A percentile compares a stretch with the other conserved stretches of the same genome.
Evolutionary conservation across 2,888 invertebrate genomes (phyloP).

Genomic region (Cryptus viduatorius): DNA sequence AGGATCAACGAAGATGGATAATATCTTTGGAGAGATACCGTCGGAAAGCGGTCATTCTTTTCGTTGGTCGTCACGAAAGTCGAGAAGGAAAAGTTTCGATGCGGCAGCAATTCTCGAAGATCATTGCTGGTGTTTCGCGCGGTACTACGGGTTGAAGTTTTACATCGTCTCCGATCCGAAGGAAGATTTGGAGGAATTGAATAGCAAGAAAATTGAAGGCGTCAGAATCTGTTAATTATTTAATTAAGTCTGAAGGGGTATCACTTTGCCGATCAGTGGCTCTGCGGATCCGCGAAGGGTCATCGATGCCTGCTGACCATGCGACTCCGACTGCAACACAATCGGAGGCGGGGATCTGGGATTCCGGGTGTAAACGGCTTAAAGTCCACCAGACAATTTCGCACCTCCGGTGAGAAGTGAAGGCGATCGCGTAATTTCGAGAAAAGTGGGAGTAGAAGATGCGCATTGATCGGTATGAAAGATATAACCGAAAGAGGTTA

Average conservation of each 20-base stretch:
- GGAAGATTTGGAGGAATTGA: conserved; percentile 56
- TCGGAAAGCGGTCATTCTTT: conserved; percentile 20
- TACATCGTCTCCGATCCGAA: conserved; percentile 44
- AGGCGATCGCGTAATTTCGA: conserved; percentile 23
- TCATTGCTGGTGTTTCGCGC: not conserved
- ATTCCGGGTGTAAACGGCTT: conserved; percentile 51
- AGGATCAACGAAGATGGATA: conserved; percentile 23
- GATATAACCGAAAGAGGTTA: not conserved
- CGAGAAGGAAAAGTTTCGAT: not conserved
- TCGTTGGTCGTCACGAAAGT: conserved; percentile 45
- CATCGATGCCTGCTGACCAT: conserved; percentile 6
- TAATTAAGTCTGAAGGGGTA: conserved; percentile 61
- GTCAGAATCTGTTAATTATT: conserved; percentile 65
- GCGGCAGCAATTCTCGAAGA: not conserved
- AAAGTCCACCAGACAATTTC: conserved; percentile 37
- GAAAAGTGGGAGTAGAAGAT: not conserved
- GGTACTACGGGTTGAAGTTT: not conserved
- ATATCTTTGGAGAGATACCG: conserved; percentile 35
- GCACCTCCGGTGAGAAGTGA: conserved; percentile 35
- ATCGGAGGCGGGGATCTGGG: conserved; percentile 39
- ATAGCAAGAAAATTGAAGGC: conserved; percentile 64
- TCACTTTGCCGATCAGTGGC: conserved; percentile 38
- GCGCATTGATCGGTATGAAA: not conserved
- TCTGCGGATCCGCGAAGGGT: conserved; percentile 42
- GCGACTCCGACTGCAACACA: conserved; percentile 27